Conservation (phyloP, 92 coral and sea anemone genomes). For the Bergia puertoricense region DNA sequence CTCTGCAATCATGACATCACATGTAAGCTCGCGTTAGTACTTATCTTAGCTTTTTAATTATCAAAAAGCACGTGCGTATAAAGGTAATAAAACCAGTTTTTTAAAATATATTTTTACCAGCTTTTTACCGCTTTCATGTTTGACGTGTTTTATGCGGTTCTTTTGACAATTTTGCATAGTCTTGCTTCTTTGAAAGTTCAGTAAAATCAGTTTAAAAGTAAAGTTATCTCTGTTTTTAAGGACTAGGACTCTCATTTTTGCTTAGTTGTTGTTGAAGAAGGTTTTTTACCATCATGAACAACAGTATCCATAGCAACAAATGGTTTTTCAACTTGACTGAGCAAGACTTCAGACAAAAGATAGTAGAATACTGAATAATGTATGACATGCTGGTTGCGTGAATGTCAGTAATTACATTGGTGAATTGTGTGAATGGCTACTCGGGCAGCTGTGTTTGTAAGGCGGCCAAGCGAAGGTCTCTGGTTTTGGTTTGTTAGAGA, state of each 20-base stretch:
- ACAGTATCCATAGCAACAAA: conserved; percentile 18
- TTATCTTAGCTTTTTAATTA: no score
- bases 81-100: no score
- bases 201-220: background rate
- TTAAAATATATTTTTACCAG: no score
- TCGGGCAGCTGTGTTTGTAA: conserved; percentile 10
- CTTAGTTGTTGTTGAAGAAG: background rate
- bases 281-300: background rate
- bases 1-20: no score
- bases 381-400: conserved; percentile 10
- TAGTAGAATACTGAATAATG: conserved; percentile 26
- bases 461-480: background rate
- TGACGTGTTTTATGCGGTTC: background rate
- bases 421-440: background rate
- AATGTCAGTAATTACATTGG: background rate
- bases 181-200: no score
- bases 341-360: conserved; percentile 23
- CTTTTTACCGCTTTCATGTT: background rate
- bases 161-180: no score
- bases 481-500: background rate
- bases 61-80: no score
- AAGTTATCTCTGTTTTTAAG: background rate
- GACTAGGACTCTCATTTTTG: background rate
- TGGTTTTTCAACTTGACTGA: conserved; percentile 17
- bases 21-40: no score